phyloP scores from a whole-genome alignment of 37 sponge, comb jelly and placozoan species.

The Haliclona indistincta region DNA sequence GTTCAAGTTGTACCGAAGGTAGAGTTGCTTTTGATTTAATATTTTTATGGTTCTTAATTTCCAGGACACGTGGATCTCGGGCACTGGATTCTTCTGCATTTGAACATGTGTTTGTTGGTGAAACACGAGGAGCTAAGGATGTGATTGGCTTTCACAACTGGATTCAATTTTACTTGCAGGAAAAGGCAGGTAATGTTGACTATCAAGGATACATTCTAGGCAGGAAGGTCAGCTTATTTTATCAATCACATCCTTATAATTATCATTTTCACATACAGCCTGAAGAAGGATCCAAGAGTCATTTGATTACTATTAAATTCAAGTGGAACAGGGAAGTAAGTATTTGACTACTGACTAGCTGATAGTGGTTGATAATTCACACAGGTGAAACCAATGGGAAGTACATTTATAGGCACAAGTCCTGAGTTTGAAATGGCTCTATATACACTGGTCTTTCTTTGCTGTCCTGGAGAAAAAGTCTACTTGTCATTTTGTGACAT shows the following conservation, averaged over 20 bases:
- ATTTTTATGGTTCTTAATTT: not conserved
- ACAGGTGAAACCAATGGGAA: slow-evolving; percentile 79
- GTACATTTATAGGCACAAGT: slow-evolving; percentile 86
- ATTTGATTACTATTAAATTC: slow-evolving; percentile 71
- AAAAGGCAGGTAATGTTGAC: slow-evolving; percentile 90
- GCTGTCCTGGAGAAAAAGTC: slow-evolving; percentile 42
- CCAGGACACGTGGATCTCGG: slow-evolving; percentile 47
- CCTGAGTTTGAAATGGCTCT: slow-evolving; percentile 96
- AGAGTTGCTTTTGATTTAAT: slow-evolving; percentile 4
- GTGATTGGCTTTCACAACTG: slow-evolving; percentile 95
- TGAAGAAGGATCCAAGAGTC: slow-evolving; percentile 35
- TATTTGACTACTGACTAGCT: not conserved
- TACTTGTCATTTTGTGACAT: slow-evolving; percentile 58
- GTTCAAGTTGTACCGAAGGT: slow-evolving; percentile 77
- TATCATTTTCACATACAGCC: slow-evolving; percentile 23
- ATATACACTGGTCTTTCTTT: slow-evolving; percentile 84
- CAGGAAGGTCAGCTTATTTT: slow-evolving; percentile 42
- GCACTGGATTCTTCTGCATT: slow-evolving; percentile 88
- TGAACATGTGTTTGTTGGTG: slow-evolving; percentile 98
- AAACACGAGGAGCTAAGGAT: slow-evolving; percentile 65
- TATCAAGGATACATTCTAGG: slow-evolving; percentile 86
- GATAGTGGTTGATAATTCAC: not conserved
- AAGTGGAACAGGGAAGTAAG: slow-evolving; percentile 74
- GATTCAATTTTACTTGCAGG: slow-evolving; percentile 93
- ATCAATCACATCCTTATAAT: not conserved